These are phyloP conservation scores for Helicorthomorpha holstii DNA, from an alignment of 1,140 invertebrate species.

Conservation along the genomic window DNA sequence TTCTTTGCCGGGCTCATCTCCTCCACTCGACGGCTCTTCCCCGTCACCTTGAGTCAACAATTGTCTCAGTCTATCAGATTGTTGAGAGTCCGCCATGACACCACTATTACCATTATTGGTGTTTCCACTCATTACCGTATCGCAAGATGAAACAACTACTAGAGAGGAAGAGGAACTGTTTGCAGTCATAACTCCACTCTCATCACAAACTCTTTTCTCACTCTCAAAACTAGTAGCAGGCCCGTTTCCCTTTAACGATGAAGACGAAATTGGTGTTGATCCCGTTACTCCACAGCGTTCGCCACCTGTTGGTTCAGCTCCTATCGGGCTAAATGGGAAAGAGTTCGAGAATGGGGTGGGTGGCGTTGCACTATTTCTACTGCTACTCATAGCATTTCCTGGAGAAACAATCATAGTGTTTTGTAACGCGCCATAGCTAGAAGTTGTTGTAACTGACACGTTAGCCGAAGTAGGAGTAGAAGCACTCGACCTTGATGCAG, in stretches of 20 bases:
- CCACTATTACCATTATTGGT: neutral
- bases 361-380: conserved; percentile 14
- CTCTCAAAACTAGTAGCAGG: conserved; percentile 13
- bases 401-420: neutral
- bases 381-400: neutral
- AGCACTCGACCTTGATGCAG: conserved; percentile 35
- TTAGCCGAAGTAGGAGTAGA: conserved; percentile 19
- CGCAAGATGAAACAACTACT: too few relatives aligned
- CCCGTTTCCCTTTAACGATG: neutral
- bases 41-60: conserved; percentile 1
- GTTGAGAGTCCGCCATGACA: neutral
- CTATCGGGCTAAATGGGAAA: conserved; percentile 38
- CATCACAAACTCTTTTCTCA: too few relatives aligned
- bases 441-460: neutral
- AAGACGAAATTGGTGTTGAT: conserved; percentile 2
- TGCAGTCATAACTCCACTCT: too few relatives aligned
- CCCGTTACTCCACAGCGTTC: neutral
- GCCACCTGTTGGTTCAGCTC: conserved; percentile 16
- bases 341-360: conserved; percentile 31
- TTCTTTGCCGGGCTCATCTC: conserved; percentile 22
- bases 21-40: conserved; percentile 5
- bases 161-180: too few relatives aligned
- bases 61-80: conserved; percentile 3
- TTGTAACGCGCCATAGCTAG: neutral
- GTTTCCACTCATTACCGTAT: too few relatives aligned